A percentile compares a stretch with the other conserved stretches of the same genome.
Conservation (phyloP, 2,113 vertebrate species). For the Nesoenas mayeri region DNA sequence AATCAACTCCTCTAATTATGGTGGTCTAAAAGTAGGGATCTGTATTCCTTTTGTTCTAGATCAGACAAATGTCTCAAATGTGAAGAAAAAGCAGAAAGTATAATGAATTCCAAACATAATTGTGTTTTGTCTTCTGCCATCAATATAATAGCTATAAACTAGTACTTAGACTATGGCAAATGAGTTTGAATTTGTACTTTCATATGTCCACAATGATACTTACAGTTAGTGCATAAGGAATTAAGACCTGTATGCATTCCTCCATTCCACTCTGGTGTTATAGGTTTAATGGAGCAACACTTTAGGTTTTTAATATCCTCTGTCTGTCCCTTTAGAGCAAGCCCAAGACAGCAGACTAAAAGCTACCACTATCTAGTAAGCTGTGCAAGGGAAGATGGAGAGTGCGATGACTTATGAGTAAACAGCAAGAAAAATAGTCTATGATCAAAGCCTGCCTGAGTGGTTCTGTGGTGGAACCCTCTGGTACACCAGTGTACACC, state of each 20-base stretch:
- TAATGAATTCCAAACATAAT: neutral
- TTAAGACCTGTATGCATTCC: neutral
- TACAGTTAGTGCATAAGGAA: neutral
- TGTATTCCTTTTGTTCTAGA: neutral
- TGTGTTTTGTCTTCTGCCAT: neutral
- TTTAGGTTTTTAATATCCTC: neutral
- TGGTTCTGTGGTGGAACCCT: neutral
- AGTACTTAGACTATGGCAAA: neutral
- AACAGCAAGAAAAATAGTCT: neutral
- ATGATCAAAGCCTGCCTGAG: neutral
- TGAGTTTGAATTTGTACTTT: neutral
- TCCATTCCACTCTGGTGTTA: neutral
- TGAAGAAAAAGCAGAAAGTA: neutral
- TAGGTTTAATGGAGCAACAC: neutral
- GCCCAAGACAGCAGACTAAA: neutral
- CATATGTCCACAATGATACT: neutral
- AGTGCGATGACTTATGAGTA: neutral
- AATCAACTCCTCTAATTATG: neutral
- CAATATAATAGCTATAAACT: neutral
- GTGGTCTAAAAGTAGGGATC: neutral
- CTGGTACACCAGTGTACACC: neutral
- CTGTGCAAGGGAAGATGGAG: neutral
- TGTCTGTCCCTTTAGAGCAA: neutral
- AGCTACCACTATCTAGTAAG: neutral
- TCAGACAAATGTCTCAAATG: accelerated